Evolutionary conservation across 1,140 invertebrate species (phyloP).

Genomic region (Caerostris extrusa): DNA sequence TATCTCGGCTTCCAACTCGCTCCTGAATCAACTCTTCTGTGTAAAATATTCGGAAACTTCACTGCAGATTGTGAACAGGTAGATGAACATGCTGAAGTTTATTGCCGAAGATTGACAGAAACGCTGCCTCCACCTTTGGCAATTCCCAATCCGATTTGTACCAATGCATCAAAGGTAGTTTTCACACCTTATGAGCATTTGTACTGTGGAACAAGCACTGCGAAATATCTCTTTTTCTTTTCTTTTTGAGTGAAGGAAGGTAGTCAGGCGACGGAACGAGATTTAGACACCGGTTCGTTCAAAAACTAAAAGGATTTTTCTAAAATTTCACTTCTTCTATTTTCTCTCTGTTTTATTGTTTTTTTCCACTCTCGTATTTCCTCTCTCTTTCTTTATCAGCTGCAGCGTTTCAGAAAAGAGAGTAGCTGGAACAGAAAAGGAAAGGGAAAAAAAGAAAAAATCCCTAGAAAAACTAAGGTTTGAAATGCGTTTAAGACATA

Average conservation of each 20-base stretch:
- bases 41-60: not conserved
- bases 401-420: not conserved
- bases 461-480: not conserved
- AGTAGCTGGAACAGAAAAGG: not conserved
- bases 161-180: constrained; percentile 17
- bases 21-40: too few relatives aligned
- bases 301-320: constrained; percentile 34
- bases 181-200: constrained; percentile 4
- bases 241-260: not conserved
- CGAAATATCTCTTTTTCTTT: not conserved
- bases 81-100: not conserved
- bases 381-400: not conserved
- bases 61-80: not conserved
- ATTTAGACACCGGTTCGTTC: constrained; percentile 19
- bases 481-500: constrained; percentile 44
- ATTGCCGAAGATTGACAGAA: not conserved
- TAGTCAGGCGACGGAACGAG: not conserved
- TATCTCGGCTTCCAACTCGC: too few relatives aligned
- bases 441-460: not conserved
- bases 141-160: constrained; percentile 34
- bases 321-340: not conserved
- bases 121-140: not conserved
- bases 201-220: not conserved
- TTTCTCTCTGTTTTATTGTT: not conserved
- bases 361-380: too few relatives aligned